Base-by-base conservation (phyloP, 2,113 vertebrate species). In the Pithys albifrons region DNA sequence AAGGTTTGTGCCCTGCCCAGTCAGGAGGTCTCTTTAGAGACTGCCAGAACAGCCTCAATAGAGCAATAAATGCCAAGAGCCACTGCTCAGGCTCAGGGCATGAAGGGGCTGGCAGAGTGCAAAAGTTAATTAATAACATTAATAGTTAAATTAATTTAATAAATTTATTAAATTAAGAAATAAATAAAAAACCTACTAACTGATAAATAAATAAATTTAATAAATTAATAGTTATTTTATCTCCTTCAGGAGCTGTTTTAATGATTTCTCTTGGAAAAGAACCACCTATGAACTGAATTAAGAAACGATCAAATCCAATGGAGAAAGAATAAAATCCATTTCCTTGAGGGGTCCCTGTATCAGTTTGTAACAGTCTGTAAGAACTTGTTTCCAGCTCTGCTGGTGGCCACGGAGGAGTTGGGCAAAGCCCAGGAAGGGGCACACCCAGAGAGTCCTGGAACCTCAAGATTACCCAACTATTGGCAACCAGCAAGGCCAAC, bases 361-460 rank as follows among this genome's bases (percentile, higher is more conserved):
- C 41, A 41, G 41, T 41, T 41, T 4, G 1, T 15, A 59, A n/a
- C 0, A 19, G 15, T 1, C 41, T 58, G n/a, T 13, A 39, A 55
- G 45, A 41, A 61, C 33, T 58, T 65, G 45, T 37, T 70, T 35
- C 3, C 54, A 19, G 65, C 27, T 17, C 22, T 9, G 45, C 20
- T 24, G 19, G 4, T 39, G 81, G 31, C 58, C 20, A 35, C 0
- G 0, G 0, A 2, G 64, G 65, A 48, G 10, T 1, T 8, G 85
- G 48, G 81, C 15, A 74, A 41, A 58, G 33, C 52, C 35, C 31
- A 41, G 74, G 35, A 51, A n/a, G n/a, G 52, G 13, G 52, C 62
- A 14, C 3, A 0, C 35, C 67, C 66, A 31, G 49, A 6, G 13
- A 33, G 25, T 4, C 49, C 14, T 5, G 35, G 22, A n/a, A 51